These are phyloP conservation scores for Xyrauchen texanus DNA, from an alignment of 2,113 vertebrate species.

Conservation along the genomic window DNA sequence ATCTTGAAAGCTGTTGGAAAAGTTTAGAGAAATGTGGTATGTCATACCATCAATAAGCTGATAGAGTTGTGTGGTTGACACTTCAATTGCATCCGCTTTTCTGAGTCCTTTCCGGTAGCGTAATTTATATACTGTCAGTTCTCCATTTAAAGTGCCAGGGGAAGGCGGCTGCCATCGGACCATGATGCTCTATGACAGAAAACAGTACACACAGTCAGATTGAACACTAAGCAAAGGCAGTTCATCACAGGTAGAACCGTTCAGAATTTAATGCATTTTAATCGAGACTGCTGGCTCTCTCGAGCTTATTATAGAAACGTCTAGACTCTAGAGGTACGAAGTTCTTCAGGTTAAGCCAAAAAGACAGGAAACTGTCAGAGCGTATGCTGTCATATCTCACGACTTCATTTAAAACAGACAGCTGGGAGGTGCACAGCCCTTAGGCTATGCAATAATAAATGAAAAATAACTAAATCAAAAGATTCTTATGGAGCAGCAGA, in stretches of 20 bases:
- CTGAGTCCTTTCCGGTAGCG: slow-evolving; percentile 90
- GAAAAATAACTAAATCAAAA: not conserved
- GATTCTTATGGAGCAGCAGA: not conserved
- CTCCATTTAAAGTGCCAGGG: slow-evolving; percentile 83
- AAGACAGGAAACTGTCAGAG: slow-evolving; percentile 3
- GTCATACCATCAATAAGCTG: slow-evolving; percentile 84
- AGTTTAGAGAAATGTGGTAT: too few species aligned
- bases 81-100: slow-evolving; percentile 88
- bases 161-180: slow-evolving; percentile 94
- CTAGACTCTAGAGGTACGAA: slow-evolving; percentile 13
- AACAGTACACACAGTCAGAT: not conserved
- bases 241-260: too few species aligned
- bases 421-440: slow-evolving; percentile 10
- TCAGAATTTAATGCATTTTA: not conserved
- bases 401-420: not conserved
- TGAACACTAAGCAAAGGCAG: too few species aligned
- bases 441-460: slow-evolving; percentile 25
- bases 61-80: slow-evolving; percentile 83
- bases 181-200: slow-evolving; percentile 83
- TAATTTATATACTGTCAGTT: slow-evolving; percentile 91
- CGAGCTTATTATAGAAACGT: not conserved
- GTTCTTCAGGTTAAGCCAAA: slow-evolving; percentile 1
- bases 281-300: not conserved
- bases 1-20: too few species aligned
- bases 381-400: not conserved